These are phyloP conservation scores for Tangara arthus DNA, from an alignment of 2,797 vertebrate species.

Conservation along the genomic window DNA sequence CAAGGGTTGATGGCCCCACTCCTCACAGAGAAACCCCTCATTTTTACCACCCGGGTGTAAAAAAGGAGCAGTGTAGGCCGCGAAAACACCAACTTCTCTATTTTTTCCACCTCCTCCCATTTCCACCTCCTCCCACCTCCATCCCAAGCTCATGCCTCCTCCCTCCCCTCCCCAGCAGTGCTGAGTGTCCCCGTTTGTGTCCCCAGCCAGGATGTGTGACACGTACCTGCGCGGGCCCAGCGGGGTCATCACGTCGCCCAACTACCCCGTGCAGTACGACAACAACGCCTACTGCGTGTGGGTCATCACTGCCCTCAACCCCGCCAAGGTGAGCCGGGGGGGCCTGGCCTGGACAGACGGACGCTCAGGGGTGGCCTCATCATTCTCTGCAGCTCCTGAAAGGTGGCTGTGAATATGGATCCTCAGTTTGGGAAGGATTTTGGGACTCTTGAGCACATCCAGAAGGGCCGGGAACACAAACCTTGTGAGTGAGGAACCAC, in stretches of 20 bases:
- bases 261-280: constrained; percentile 97
- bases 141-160: fast-evolving
- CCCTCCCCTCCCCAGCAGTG: fast-evolving
- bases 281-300: constrained; percentile 98
- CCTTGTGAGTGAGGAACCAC: too few species aligned
- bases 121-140: fast-evolving
- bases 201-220: constrained; percentile 93
- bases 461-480: too few species aligned
- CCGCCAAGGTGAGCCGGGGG: constrained; percentile 81
- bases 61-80: fast-evolving
- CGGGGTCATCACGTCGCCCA: constrained; percentile 94
- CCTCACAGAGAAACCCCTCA: not conserved
- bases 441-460: too few species aligned
- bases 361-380: too few species aligned
- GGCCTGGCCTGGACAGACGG: too few species aligned
- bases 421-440: too few species aligned
- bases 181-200: not conserved
- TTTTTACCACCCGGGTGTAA: fast-evolving
- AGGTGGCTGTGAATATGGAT: too few species aligned
- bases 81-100: fast-evolving
- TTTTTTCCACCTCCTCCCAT: too few species aligned
- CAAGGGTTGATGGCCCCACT: fast-evolving
- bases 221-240: constrained; percentile 88
- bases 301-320: constrained; percentile 92
- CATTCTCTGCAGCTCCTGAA: too few species aligned